Conservation (phyloP, 2,888 invertebrate genomes). For the Melanchra persicariae region DNA sequence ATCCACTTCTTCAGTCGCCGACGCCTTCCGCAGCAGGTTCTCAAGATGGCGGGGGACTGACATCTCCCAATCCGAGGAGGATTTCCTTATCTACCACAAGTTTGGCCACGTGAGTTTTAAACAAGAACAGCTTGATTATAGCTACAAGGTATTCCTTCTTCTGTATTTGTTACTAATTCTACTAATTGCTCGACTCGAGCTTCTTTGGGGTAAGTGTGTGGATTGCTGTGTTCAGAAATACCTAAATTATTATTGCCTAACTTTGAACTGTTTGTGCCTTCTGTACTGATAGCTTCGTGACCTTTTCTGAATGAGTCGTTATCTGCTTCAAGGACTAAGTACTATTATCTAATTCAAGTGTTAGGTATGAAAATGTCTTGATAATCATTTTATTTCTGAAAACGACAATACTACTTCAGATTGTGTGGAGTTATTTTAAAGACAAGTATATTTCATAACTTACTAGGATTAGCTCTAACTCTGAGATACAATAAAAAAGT, state of each 20-base stretch:
- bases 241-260: neutral
- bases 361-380: neutral
- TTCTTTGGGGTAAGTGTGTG: conserved; percentile 51
- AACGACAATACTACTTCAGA: neutral
- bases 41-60: conserved; percentile 96
- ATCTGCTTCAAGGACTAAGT: neutral
- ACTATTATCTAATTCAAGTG: neutral
- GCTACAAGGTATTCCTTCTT: conserved; percentile 83
- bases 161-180: conserved; percentile 75
- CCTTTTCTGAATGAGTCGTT: neutral
- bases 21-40: conserved; percentile 96
- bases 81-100: conserved; percentile 96
- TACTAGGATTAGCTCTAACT: no score
- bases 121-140: conserved; percentile 76
- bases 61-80: conserved; percentile 96
- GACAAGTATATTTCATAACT: neutral
- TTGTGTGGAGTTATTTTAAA: conserved; percentile 31
- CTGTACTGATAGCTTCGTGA: neutral
- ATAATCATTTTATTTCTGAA: conserved; percentile 14
- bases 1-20: conserved; percentile 96
- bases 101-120: conserved; percentile 96
- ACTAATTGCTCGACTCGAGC: conserved; percentile 69
- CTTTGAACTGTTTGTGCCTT: neutral
- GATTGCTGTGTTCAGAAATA: conserved; percentile 34
- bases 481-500: no score